phyloP scores from a whole-genome alignment of 2,113 vertebrate genomes.

The Scolopax mira region DNA sequence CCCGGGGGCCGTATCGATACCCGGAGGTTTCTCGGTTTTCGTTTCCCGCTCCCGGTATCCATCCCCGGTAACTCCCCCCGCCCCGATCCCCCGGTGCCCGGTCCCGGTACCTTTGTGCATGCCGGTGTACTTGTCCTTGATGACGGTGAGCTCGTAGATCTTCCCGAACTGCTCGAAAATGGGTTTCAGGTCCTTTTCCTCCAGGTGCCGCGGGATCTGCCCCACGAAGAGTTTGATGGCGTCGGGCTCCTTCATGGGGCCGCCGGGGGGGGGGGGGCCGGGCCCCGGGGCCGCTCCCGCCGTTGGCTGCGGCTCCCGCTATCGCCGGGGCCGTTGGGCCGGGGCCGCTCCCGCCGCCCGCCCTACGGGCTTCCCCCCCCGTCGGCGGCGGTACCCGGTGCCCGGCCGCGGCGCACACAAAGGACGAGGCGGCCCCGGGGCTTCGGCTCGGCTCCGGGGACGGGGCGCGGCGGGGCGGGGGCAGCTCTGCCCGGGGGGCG shows the following conservation, averaged over 20 bases:
- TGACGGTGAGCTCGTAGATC: conserved; percentile 95
- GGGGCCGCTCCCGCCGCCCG: neutral
- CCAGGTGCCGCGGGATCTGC: conserved; percentile 93
- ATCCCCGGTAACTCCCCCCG: too few species aligned
- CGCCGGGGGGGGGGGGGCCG: conserved; percentile 54
- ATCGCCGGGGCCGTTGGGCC: neutral
- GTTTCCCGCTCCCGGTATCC: too few species aligned
- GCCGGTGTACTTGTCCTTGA: conserved; percentile 97
- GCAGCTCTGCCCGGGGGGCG: neutral
- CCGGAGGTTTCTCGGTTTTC: too few species aligned
- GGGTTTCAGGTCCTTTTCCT: conserved; percentile 92
- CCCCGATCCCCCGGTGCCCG: neutral
- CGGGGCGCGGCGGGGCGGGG: conserved; percentile 13
- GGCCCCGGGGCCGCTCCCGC: conserved; percentile 29
- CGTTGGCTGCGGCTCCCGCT: neutral
- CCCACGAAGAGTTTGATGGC: conserved; percentile 96
- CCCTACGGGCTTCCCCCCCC: too few species aligned
- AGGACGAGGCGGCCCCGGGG: conserved; percentile 38
- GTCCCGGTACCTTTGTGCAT: conserved; percentile 90
- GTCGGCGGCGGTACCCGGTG: neutral
- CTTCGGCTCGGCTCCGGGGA: conserved; percentile 8
- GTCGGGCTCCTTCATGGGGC: conserved; percentile 94
- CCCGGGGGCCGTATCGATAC: too few species aligned
- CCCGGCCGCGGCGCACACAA: conserved; percentile 5
- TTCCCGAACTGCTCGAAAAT: conserved; percentile 94